Evolutionary conservation across 2,113 vertebrate genomes (phyloP).

Genomic region (Nesoenas mayeri): DNA sequence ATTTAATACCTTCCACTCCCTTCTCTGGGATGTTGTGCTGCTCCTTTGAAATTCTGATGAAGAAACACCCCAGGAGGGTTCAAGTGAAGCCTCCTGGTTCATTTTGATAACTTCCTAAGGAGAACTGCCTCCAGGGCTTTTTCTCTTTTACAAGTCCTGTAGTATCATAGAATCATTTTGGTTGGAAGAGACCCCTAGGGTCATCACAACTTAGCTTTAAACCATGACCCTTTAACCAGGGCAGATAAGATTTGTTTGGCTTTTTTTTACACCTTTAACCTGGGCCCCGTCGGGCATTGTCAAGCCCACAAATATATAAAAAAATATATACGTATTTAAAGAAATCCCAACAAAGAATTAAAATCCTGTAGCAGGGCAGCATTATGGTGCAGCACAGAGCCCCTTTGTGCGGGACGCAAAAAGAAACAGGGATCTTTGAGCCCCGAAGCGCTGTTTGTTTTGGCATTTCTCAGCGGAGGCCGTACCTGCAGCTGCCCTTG

Average conservation of each 20-base stretch:
- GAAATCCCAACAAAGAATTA: not conserved
- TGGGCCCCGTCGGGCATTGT: no score
- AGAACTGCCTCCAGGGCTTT: not conserved
- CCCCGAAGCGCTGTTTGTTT: not conserved
- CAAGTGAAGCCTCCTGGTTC: not conserved
- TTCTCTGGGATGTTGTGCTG: not conserved
- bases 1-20: not conserved
- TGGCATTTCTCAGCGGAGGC: not conserved
- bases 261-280: no score
- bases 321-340: accelerated
- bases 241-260: no score
- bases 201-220: no score
- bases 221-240: no score
- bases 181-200: no score
- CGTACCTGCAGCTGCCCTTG: not conserved
- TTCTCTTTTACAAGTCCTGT: not conserved
- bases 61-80: not conserved
- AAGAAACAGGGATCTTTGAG: not conserved
- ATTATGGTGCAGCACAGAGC: not conserved
- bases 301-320: no score
- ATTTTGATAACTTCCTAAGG: not conserved
- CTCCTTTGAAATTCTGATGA: not conserved
- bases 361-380: not conserved
- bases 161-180: not conserved
- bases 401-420: not conserved